A percentile compares a stretch with the other conserved stretches of the same genome.
These are phyloP conservation scores for Hormaphis cornu DNA, from an alignment of 1,140 invertebrate genomes.

Conservation along the genomic window DNA sequence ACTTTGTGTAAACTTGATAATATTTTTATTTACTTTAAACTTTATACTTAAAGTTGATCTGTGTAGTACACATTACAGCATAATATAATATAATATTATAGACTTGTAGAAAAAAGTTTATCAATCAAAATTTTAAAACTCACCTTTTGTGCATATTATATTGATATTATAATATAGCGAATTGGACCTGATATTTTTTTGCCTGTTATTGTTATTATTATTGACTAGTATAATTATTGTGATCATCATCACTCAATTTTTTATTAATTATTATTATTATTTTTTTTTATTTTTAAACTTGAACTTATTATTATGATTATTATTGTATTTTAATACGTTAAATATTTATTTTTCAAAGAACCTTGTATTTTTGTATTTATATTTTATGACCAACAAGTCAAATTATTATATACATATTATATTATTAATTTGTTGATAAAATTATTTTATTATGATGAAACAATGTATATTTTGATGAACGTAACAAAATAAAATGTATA, in stretches of 20 bases:
- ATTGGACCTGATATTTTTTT: background rate
- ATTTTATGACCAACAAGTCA: background rate
- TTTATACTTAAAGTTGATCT: no score
- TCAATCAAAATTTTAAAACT: background rate
- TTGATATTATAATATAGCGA: background rate
- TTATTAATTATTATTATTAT: no score
- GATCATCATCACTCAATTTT: background rate
- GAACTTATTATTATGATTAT: background rate
- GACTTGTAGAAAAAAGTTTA: background rate
- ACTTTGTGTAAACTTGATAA: no score
- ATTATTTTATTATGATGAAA: background rate
- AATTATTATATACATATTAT: background rate
- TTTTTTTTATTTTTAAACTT: background rate
- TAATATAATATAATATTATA: no score
- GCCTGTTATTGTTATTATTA: background rate
- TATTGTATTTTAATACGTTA: constrained; percentile 8
- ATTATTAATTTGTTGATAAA: background rate
- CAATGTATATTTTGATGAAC: background rate
- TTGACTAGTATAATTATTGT: background rate
- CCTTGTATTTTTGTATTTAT: constrained; percentile 3
- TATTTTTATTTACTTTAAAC: no score
- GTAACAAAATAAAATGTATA: background rate
- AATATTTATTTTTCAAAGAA: constrained; percentile 7
- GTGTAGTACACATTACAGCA: no score
- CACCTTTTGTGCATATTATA: background rate